Conservation (phyloP, 2,113 vertebrate genomes). For the Cyprinodon brontotheroides region DNA sequence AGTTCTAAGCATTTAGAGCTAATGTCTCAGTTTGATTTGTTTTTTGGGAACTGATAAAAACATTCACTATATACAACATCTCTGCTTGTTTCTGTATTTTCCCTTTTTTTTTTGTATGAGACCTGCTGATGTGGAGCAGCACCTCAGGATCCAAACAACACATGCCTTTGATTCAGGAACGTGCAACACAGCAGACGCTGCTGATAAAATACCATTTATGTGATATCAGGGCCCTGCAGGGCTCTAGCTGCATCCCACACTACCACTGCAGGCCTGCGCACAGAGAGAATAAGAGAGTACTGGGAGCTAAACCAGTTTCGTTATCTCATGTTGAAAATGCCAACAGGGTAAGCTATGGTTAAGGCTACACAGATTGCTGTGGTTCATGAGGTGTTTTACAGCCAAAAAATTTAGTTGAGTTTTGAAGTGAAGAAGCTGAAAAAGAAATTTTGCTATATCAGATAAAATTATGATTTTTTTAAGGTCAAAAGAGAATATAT, state of each 20-base stretch:
- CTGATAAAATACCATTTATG: constrained; percentile 57
- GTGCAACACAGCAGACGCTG: constrained; percentile 21
- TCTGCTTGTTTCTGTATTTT: not conserved
- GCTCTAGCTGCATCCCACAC: constrained; percentile 56
- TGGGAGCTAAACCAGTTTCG: constrained; percentile 36
- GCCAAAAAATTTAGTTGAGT: not conserved
- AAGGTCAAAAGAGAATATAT: constrained; percentile 17
- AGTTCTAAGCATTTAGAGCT: not conserved
- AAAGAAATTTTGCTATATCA: constrained; percentile 15
- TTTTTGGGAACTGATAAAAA: not conserved
- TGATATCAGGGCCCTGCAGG: constrained; percentile 45
- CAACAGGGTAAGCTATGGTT: constrained; percentile 41
- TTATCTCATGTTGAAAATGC: constrained; percentile 62
- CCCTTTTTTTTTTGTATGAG: constrained; percentile 28
- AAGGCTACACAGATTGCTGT: constrained; percentile 10
- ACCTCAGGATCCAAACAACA: constrained; percentile 46
- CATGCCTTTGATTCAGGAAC: constrained; percentile 53
- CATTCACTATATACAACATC: not conserved
- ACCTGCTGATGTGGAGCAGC: constrained; percentile 38
- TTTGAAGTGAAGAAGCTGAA: constrained; percentile 2
- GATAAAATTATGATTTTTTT: constrained; percentile 5
- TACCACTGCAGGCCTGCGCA: constrained; percentile 31
- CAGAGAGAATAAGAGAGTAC: constrained; percentile 32
- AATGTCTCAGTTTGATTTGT: not conserved
- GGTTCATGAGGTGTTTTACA: not conserved